These are phyloP conservation scores for Caenorhabditis sp. DNA, from an alignment of 2,888 invertebrate genomes.

Conservation along the genomic window DNA sequence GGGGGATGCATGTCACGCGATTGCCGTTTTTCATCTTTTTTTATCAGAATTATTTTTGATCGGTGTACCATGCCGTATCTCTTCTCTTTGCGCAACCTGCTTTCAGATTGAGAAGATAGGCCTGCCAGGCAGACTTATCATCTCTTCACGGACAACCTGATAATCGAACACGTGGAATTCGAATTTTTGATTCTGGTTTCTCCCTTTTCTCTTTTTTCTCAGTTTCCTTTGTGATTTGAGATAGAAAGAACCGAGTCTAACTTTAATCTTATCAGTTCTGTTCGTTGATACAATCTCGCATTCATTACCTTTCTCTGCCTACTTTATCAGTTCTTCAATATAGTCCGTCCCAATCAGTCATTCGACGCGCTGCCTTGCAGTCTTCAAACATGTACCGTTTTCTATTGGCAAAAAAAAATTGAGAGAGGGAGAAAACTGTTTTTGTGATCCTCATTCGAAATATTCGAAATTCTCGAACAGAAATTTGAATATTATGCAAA, in stretches of 20 bases:
- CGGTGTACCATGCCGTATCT: constrained; percentile 21
- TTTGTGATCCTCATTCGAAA: too few species aligned
- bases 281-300: constrained; percentile 58
- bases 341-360: constrained; percentile 34
- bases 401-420: neutral
- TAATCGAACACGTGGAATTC: constrained; percentile 52
- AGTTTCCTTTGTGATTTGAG: constrained; percentile 4
- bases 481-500: neutral
- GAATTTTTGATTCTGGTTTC: too few species aligned
- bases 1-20: constrained; percentile 16
- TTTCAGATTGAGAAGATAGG: constrained; percentile 39
- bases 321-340: constrained; percentile 54
- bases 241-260: constrained; percentile 11
- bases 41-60: constrained; percentile 26
- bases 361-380: constrained; percentile 19
- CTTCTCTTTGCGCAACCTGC: constrained; percentile 23
- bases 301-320: constrained; percentile 37
- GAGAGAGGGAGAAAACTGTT: too few species aligned
- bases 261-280: constrained; percentile 61
- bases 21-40: constrained; percentile 7
- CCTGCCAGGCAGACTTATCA: constrained; percentile 36
- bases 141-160: constrained; percentile 23
- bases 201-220: too few species aligned
- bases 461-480: too few species aligned
- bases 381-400: constrained; percentile 10